Evolutionary conservation across 2,797 vertebrate species (phyloP), one percentile per base, ranked within the genome.

Genomic region (Rallus crepitans): DNA sequence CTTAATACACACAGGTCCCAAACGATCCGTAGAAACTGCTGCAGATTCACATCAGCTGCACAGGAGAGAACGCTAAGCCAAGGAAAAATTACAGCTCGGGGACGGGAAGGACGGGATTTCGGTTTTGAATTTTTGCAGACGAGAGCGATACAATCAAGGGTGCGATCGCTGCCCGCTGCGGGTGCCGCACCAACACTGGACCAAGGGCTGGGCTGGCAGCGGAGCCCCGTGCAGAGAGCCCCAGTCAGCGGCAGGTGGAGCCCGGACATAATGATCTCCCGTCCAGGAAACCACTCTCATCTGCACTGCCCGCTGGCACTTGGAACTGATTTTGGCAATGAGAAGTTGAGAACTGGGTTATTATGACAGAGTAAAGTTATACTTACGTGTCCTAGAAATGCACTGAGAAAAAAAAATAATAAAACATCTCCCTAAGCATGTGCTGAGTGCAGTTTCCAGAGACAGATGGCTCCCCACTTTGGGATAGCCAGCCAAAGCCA

Each of bases 161-260:
- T 1, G 48, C 2, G 80, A 13, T 9, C 50, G 5, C 27, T 3
- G 27, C 2, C 1, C 0, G 2, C 31, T 12, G 37, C 21, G 1
- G 3, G 5, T 5, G 21, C 30, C 4, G 47, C 45, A 7, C 28
- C 1, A 64, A 35, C 50, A 27, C 45, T 40, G 7, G 7, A 0
- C 9, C 76, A 10, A 4, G 2, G 33, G 33, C 50, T 37, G 48
- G 48, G 27, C n/a, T 19, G 55, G 72, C 6, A 3, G 40, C 16
- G 28, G 30, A 53, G 61, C 39, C 14, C 80, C 2, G 45, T 71
- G 94, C 89, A 92, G 69, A 18, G 35, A 69, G 45, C 3, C 56
- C 59, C 42, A 20, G 6, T 0, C 48, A 40, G 85, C 96, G 89
- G 90, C 90, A 97, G 94, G 68, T 78, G 96, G 96, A 96, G 94